Percentiles rank a stretch among this genome's conserved stretches.
These are phyloP conservation scores for Pterocles gutturalis DNA, from an alignment of 2,113 vertebrate species.

Conservation along the genomic window DNA sequence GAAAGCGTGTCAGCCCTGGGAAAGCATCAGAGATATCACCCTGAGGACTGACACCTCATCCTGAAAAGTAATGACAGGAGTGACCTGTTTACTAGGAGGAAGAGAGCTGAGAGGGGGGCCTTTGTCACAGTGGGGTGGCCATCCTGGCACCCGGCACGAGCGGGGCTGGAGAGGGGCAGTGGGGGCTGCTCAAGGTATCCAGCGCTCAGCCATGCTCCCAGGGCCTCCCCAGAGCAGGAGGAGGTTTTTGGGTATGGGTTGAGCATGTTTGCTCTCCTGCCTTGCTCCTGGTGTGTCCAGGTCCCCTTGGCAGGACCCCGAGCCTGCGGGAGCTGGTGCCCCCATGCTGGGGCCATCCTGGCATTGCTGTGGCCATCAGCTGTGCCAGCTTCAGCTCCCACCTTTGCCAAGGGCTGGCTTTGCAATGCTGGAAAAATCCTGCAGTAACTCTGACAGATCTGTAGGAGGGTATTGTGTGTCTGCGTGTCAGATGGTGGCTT, in stretches of 20 bases:
- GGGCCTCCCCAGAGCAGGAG: no score
- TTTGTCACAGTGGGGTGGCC: neutral
- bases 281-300: neutral
- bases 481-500: neutral
- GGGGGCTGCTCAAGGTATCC: neutral
- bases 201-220: neutral
- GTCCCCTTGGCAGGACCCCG: rapidly evolving
- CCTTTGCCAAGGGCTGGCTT: neutral
- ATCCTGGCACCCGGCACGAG: rapidly evolving
- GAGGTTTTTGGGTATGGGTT: neutral
- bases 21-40: neutral
- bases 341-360: neutral
- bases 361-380: rapidly evolving
- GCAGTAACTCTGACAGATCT: neutral
- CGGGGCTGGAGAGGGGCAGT: neutral
- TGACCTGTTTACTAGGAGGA: neutral
- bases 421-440: neutral
- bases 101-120: rapidly evolving
- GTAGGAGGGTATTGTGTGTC: neutral
- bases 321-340: neutral
- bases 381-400: neutral
- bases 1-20: neutral
- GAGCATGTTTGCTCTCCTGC: neutral
- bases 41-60: neutral
- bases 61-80: neutral